Conservation (phyloP, 2,888 invertebrate genomes). For the Hypena proboscidalis region DNA sequence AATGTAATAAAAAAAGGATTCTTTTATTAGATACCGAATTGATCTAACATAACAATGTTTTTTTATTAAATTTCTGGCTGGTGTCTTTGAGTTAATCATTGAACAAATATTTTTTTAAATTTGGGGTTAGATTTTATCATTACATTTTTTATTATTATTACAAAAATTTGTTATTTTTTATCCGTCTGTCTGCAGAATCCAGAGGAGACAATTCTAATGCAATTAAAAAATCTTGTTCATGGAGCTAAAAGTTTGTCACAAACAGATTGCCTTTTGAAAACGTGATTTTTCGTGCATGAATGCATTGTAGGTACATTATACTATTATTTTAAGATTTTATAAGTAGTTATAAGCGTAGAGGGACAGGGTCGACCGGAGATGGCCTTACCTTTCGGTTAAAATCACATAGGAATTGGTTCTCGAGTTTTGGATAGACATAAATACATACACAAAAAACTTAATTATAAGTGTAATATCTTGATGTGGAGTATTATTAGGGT, state of each 20-base stretch:
- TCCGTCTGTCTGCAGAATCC: too few relatives aligned
- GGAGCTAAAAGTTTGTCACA: constrained; percentile 5
- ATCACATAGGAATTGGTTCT: constrained; percentile 15
- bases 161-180: too few relatives aligned
- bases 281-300: neutral
- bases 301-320: constrained; percentile 1
- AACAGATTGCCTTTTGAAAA: constrained; percentile 1
- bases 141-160: too few relatives aligned
- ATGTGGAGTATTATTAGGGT: constrained; percentile 16
- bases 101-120: too few relatives aligned
- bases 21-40: too few relatives aligned
- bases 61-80: too few relatives aligned
- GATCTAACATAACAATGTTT: too few relatives aligned
- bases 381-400: constrained; percentile 40
- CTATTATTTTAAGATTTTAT: neutral
- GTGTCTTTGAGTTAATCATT: too few relatives aligned
- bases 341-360: constrained; percentile 24
- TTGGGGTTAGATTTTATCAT: too few relatives aligned
- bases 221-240: too few relatives aligned
- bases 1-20: too few relatives aligned
- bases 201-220: too few relatives aligned
- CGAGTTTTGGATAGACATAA: constrained; percentile 3
- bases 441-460: constrained; percentile 7
- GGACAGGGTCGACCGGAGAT: constrained; percentile 41
- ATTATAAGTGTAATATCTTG: constrained; percentile 19